phyloP scores from a whole-genome alignment of 2,113 vertebrate species.

The Grus americana region DNA sequence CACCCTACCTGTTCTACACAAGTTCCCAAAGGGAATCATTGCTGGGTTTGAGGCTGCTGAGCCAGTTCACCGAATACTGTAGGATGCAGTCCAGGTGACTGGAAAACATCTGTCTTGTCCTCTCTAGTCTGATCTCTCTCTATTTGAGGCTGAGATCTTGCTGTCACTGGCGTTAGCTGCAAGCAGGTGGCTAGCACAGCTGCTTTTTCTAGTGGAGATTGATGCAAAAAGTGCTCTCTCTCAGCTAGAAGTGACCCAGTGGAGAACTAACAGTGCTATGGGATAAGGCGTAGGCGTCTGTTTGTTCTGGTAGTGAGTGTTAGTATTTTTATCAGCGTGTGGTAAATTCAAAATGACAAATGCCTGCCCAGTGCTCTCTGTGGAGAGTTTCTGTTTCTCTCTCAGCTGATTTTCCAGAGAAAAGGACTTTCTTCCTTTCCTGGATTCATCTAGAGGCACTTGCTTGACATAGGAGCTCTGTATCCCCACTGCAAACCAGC shows the following conservation, averaged over 20 bases:
- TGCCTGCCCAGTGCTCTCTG: background rate
- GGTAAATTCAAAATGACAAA: background rate
- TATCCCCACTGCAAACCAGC: background rate
- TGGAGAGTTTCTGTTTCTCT: background rate
- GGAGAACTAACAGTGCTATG: background rate
- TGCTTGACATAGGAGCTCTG: background rate
- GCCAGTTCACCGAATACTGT: background rate
- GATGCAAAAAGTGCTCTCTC: background rate
- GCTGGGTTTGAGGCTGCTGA: background rate
- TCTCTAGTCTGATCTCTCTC: background rate
- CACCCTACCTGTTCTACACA: background rate
- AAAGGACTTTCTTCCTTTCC: background rate
- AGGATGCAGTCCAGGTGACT: background rate
- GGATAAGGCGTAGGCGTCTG: background rate
- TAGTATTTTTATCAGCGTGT: constrained; percentile 12
- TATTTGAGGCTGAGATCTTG: background rate
- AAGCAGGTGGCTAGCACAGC: constrained; percentile 14
- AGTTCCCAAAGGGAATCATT: background rate
- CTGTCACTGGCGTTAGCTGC: constrained; percentile 17
- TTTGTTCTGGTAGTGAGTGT: constrained; percentile 31
- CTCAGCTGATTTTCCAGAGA: background rate
- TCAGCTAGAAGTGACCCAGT: background rate
- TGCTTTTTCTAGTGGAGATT: background rate
- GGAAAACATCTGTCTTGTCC: constrained; percentile 2
- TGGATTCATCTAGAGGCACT: background rate